phyloP scores from a whole-genome alignment of 2,113 vertebrate species.

The Corythaixoides concolor region DNA sequence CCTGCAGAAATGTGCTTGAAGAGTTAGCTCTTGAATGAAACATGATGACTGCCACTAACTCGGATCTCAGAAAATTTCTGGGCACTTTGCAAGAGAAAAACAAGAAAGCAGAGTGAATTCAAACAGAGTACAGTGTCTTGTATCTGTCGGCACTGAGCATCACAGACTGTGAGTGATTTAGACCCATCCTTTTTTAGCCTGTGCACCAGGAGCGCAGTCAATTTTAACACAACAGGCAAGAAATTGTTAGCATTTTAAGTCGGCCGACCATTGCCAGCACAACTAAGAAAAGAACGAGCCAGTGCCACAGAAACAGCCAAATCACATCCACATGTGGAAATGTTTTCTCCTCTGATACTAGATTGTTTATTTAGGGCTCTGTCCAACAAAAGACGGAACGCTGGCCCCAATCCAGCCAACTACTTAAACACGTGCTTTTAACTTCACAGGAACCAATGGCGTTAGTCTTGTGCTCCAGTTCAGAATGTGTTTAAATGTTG shows the following conservation, averaged over 20 bases:
- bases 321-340: slow-evolving; percentile 31
- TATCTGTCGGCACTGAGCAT: neutral
- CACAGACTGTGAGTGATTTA: neutral
- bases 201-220: neutral
- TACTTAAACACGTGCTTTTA: slow-evolving; percentile 27
- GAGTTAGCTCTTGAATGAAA: neutral
- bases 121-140: neutral
- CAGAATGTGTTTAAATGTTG: neutral
- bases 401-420: slow-evolving; percentile 7
- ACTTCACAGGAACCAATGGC: neutral
- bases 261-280: neutral
- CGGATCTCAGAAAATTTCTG: neutral
- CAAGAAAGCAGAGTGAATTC: neutral
- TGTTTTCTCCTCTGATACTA: neutral
- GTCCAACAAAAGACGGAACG: slow-evolving; percentile 1
- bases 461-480: neutral
- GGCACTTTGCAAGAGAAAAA: neutral
- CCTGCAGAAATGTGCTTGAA: neutral
- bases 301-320: slow-evolving; percentile 32
- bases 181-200: neutral
- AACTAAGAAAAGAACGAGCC: slow-evolving; percentile 16
- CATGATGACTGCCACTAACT: neutral
- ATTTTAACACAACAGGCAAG: slow-evolving; percentile 17
- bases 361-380: slow-evolving; percentile 35
- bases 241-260: slow-evolving; percentile 9